Conservation (phyloP, 2,888 invertebrate genomes). For the Myopa testacea region DNA sequence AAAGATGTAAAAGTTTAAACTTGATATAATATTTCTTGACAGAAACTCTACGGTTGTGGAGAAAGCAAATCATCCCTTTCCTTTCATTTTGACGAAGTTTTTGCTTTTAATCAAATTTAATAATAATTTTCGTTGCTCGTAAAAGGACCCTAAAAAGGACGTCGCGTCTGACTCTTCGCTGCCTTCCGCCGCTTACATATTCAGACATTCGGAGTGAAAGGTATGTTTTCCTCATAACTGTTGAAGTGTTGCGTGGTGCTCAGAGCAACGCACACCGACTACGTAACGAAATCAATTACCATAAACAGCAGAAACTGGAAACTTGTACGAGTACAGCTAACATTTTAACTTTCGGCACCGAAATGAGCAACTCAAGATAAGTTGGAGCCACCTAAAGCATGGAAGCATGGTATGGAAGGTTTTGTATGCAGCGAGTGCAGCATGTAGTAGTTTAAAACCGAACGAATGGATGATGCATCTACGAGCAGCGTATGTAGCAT, state of each 20-base stretch:
- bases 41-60: too few species aligned
- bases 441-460: neutral
- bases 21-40: too few species aligned
- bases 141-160: too few species aligned
- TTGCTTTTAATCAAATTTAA: too few species aligned
- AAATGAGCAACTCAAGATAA: neutral
- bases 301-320: constrained; percentile 27
- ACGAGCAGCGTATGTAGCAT: too few species aligned
- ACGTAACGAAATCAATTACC: constrained; percentile 28
- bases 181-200: too few species aligned
- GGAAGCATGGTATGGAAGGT: neutral
- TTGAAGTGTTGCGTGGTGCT: neutral
- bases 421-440: constrained; percentile 11
- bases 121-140: too few species aligned
- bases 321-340: neutral
- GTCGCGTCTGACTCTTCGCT: too few species aligned
- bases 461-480: too few species aligned
- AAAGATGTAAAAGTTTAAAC: too few species aligned
- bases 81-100: too few species aligned
- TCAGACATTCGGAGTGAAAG: neutral
- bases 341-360: constrained; percentile 10
- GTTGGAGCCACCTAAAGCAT: neutral
- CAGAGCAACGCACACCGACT: constrained; percentile 16
- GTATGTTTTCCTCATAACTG: constrained; percentile 5
- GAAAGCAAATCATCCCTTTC: too few species aligned